Evolutionary conservation across 2,797 vertebrate genomes (phyloP).

Genomic region (Sebastes melanostomus): DNA sequence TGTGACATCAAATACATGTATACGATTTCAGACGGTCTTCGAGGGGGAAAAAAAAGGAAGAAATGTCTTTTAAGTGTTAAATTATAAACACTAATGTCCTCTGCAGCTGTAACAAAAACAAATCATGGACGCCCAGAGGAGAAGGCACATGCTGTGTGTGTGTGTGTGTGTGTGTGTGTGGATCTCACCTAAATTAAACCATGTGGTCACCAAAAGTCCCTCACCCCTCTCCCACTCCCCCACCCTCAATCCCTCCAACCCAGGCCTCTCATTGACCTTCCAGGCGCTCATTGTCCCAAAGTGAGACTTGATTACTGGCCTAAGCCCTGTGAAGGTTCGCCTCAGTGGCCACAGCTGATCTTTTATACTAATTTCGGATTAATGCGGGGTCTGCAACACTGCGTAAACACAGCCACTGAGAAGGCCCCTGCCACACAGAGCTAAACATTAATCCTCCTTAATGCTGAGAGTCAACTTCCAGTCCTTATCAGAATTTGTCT

Average conservation of each 20-base stretch:
- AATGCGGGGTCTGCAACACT: conserved; percentile 95
- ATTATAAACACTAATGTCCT: conserved; percentile 57
- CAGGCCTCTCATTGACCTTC: conserved; percentile 78
- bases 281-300: conserved; percentile 80
- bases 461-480: conserved; percentile 99
- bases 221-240: conserved; percentile 17
- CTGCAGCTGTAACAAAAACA: conserved; percentile 54
- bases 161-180: conserved; percentile 2
- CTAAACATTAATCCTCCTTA: conserved; percentile 99
- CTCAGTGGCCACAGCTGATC: conserved; percentile 93
- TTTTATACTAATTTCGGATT: conserved; percentile 99
- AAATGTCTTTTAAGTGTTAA: conserved; percentile 64
- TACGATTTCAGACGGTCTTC: conserved; percentile 49
- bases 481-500: conserved; percentile 99
- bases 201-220: conserved; percentile 66
- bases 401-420: conserved; percentile 96
- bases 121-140: conserved; percentile 31
- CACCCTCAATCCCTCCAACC: conserved; percentile 70
- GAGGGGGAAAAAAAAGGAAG: conserved; percentile 19
- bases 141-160: conserved; percentile 23
- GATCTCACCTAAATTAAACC: conserved; percentile 73
- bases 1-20: conserved; percentile 59
- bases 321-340: conserved; percentile 89
- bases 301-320: conserved; percentile 87
- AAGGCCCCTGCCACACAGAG: conserved; percentile 93